Conservation (phyloP, 2,797 vertebrate species). For the Avahi laniger region DNA sequence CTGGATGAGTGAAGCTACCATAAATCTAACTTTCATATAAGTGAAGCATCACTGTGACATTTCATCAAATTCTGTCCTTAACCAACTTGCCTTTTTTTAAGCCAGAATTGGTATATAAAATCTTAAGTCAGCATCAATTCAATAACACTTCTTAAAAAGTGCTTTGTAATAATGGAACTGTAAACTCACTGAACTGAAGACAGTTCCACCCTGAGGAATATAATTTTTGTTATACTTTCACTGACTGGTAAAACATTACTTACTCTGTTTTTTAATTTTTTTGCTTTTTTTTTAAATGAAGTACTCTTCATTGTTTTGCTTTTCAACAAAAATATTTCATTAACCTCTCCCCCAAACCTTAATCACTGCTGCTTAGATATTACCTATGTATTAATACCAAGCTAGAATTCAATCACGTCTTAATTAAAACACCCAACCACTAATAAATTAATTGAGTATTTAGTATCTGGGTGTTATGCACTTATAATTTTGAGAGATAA, state of each 20-base stretch:
- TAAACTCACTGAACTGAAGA: conserved; percentile 39
- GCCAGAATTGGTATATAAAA: not conserved
- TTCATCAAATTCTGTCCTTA: conserved; percentile 34
- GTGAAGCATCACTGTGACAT: not conserved
- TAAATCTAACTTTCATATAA: not conserved
- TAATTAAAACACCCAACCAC: conserved; percentile 73
- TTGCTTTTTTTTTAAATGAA: not conserved
- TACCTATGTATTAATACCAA: not conserved
- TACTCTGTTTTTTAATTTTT: not conserved
- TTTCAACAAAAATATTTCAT: not conserved
- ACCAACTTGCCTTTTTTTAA: not conserved
- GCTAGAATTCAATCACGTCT: conserved; percentile 58
- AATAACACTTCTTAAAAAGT: conserved; percentile 29
- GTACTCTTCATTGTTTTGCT: conserved; percentile 23
- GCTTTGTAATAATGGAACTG: not conserved
- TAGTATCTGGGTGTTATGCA: conserved; percentile 54
- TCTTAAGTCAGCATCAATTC: conserved; percentile 37
- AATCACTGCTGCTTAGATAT: conserved; percentile 8
- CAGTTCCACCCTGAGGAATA: not conserved
- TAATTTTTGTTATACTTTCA: conserved; percentile 39
- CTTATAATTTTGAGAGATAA: conserved; percentile 68
- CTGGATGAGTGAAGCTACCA: not conserved
- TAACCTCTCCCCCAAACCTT: conserved; percentile 51
- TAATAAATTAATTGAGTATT: conserved; percentile 75
- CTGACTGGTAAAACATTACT: conserved; percentile 54